A percentile compares a stretch with the other conserved stretches of the same genome.
phyloP scores from a whole-genome alignment of 2,113 vertebrate genomes.

The Tyrannus savana region DNA sequence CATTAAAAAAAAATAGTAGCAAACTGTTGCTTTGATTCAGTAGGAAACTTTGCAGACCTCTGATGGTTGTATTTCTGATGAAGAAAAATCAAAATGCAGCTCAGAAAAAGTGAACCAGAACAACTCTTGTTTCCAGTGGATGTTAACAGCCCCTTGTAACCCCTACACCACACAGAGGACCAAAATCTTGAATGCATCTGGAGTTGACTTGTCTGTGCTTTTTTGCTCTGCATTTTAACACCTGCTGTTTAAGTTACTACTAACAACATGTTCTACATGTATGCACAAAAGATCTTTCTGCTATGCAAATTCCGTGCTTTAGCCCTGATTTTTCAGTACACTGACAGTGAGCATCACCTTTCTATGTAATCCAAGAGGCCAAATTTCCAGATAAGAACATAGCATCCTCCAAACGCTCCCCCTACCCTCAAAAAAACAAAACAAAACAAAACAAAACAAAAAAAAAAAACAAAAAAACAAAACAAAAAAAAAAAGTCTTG shows the following conservation, averaged over 20 bases:
- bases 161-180: not conserved
- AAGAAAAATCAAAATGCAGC: not conserved
- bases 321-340: not conserved
- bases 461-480: not conserved
- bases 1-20: not conserved
- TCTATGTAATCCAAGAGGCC: not conserved
- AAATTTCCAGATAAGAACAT: not conserved
- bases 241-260: not conserved
- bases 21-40: constrained; percentile 43
- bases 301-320: too few species aligned
- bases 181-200: not conserved
- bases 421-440: not conserved
- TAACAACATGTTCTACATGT: not conserved
- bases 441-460: not conserved
- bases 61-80: not conserved
- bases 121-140: not conserved
- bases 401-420: fast-evolving
- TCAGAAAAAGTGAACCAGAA: not conserved
- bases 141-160: not conserved
- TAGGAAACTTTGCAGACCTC: not conserved
- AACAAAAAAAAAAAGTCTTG: not conserved
- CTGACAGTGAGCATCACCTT: not conserved
- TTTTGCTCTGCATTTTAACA: not conserved
- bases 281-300: not conserved
- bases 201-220: fast-evolving